Conservation (phyloP, 2,797 vertebrate genomes). For the Spheniscus humboldti region DNA sequence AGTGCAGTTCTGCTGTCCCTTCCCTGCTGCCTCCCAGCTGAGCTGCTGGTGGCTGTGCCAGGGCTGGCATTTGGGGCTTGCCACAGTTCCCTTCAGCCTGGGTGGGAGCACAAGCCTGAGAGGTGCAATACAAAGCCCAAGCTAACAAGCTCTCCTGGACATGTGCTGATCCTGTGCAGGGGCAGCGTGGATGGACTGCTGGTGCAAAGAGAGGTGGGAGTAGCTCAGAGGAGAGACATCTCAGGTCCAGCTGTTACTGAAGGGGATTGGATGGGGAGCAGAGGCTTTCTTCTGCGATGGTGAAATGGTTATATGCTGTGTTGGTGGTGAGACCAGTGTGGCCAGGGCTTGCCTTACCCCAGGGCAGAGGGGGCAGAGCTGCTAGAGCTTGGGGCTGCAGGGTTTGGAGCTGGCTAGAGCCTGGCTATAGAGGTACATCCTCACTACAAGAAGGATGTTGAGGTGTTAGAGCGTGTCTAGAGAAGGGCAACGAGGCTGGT, state of each 20-base stretch:
- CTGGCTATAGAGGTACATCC: rapidly evolving
- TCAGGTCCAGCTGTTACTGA: not conserved
- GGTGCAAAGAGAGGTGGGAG: not conserved
- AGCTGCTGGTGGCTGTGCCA: rapidly evolving
- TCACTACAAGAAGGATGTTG: too few species aligned
- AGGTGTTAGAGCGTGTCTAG: too few species aligned
- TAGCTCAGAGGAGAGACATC: not conserved
- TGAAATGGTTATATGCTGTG: not conserved
- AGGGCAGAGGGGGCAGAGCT: not conserved
- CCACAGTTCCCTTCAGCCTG: not conserved
- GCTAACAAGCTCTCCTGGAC: not conserved
- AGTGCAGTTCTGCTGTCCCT: not conserved
- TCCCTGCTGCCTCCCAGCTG: not conserved
- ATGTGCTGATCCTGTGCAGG: rapidly evolving
- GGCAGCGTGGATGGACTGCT: not conserved
- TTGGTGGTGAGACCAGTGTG: not conserved
- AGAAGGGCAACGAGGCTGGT: too few species aligned
- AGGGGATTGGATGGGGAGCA: not conserved
- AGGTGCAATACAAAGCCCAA: not conserved
- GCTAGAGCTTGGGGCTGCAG: not conserved
- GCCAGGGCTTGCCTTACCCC: not conserved
- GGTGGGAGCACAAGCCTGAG: rapidly evolving
- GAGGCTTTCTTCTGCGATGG: not conserved
- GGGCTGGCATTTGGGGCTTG: not conserved
- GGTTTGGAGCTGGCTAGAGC: not conserved